Conservation (phyloP, 1,140 invertebrate genomes). For the Dendrolimus kikuchii region DNA sequence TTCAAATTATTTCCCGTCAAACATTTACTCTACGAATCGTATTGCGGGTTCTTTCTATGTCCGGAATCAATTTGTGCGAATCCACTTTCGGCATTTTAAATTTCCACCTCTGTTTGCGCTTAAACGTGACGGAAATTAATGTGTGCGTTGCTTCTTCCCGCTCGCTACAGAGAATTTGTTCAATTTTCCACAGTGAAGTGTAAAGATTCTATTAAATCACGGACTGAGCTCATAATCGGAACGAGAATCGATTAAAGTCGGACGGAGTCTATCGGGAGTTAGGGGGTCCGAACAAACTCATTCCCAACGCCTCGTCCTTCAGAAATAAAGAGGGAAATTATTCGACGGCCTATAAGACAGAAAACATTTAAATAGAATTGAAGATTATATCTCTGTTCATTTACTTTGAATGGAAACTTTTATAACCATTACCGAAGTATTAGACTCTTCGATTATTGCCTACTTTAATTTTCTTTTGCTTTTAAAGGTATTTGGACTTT, state of each 20-base stretch:
- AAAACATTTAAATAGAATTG: slow-evolving; percentile 3
- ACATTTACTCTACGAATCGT: slow-evolving; percentile 44
- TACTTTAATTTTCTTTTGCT: too few relatives aligned
- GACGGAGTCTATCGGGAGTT: slow-evolving; percentile 28
- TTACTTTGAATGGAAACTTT: slow-evolving; percentile 3
- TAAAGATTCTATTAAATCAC: slow-evolving; percentile 42
- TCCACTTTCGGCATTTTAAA: slow-evolving; percentile 39
- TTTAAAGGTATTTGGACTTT: too few relatives aligned
- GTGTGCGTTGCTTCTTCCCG: slow-evolving; percentile 48
- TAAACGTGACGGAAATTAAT: slow-evolving; percentile 51
- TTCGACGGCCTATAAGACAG: slow-evolving; percentile 7
- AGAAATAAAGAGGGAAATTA: slow-evolving; percentile 17
- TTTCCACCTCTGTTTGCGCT: slow-evolving; percentile 37
- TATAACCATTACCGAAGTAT: too few relatives aligned
- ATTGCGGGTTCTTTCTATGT: slow-evolving; percentile 33
- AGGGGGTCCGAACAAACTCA: slow-evolving; percentile 24
- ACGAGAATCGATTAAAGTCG: slow-evolving; percentile 46
- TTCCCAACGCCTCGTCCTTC: slow-evolving; percentile 3
- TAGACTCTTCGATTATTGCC: too few relatives aligned
- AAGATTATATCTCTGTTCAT: slow-evolving; percentile 7
- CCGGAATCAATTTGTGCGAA: slow-evolving; percentile 55
- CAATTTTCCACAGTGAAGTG: slow-evolving; percentile 27
- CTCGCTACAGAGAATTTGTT: slow-evolving; percentile 24
- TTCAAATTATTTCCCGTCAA: slow-evolving; percentile 49
- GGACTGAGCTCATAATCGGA: slow-evolving; percentile 38